Evolutionary conservation across 2,797 vertebrate genomes (phyloP).

Genomic region (Xerus rutilus): DNA sequence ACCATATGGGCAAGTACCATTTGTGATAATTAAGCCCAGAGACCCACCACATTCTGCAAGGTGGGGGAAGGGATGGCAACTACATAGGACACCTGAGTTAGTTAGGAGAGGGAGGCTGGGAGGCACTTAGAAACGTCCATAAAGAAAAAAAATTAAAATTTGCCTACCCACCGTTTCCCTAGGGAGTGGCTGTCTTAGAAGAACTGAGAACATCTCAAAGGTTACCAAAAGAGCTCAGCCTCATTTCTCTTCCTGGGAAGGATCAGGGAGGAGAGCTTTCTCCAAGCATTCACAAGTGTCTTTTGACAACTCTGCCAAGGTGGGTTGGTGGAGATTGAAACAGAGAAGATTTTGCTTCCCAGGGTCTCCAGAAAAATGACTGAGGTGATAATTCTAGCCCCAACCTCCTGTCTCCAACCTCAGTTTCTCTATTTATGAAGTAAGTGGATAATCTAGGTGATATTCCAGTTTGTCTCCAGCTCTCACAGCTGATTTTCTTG

Average conservation of each 20-base stretch:
- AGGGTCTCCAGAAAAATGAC: too few relatives aligned
- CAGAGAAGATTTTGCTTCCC: neutral
- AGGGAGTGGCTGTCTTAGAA: neutral
- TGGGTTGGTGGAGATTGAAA: constrained; percentile 26
- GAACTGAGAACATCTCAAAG: neutral
- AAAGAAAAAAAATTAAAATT: neutral
- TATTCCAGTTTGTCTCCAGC: too few relatives aligned
- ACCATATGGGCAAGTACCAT: constrained; percentile 67
- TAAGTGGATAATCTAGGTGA: neutral
- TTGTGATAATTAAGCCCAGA: constrained; percentile 42
- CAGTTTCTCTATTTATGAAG: neutral
- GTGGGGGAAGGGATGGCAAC: neutral
- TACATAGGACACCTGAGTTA: neutral
- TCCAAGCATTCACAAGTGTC: constrained; percentile 53
- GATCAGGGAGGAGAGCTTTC: constrained; percentile 30
- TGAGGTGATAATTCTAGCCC: too few relatives aligned
- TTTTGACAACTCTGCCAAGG: constrained; percentile 75
- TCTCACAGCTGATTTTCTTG: neutral
- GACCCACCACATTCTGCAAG: neutral
- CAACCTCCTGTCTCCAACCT: neutral
- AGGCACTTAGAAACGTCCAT: constrained; percentile 21
- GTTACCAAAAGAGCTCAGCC: neutral
- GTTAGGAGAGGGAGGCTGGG: neutral
- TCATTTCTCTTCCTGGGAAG: neutral
- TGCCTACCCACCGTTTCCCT: neutral